Conservation (phyloP, 2,888 invertebrate species). For the Suillia variegata region DNA sequence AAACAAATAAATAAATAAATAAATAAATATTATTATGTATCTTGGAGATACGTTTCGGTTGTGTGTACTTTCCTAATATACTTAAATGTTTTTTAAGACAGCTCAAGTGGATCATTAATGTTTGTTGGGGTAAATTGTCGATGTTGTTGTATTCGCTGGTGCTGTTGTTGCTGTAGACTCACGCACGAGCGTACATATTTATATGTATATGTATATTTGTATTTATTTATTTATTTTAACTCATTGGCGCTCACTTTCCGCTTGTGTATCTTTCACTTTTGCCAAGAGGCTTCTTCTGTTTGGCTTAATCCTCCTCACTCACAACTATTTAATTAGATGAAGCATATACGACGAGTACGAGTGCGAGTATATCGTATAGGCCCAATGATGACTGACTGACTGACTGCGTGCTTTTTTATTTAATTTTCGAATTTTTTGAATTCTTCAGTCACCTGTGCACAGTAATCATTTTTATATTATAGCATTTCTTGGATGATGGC, state of each 20-base stretch:
- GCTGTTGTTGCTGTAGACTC: conserved; percentile 2
- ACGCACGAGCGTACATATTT: conserved; percentile 11
- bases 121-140: conserved; percentile 32
- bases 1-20: conserved; percentile 17
- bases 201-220: too few species aligned
- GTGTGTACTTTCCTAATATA: conserved; percentile 22
- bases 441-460: too few species aligned
- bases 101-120: conserved; percentile 39
- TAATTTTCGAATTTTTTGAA: too few species aligned
- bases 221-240: conserved; percentile 1
- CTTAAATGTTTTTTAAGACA: conserved; percentile 35
- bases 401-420: not conserved
- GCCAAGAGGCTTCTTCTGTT: conserved; percentile 6
- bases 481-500: too few species aligned
- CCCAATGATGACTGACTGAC: not conserved
- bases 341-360: too few species aligned
- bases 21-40: conserved; percentile 22
- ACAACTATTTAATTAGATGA: conserved; percentile 20
- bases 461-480: too few species aligned
- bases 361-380: too few species aligned
- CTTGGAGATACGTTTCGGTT: not conserved
- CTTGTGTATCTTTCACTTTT: not conserved
- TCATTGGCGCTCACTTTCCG: not conserved
- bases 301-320: conserved; percentile 14
- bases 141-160: too few species aligned